Evolutionary conservation across 2,888 invertebrate species (phyloP).

Genomic region (Malacosoma neustria): DNA sequence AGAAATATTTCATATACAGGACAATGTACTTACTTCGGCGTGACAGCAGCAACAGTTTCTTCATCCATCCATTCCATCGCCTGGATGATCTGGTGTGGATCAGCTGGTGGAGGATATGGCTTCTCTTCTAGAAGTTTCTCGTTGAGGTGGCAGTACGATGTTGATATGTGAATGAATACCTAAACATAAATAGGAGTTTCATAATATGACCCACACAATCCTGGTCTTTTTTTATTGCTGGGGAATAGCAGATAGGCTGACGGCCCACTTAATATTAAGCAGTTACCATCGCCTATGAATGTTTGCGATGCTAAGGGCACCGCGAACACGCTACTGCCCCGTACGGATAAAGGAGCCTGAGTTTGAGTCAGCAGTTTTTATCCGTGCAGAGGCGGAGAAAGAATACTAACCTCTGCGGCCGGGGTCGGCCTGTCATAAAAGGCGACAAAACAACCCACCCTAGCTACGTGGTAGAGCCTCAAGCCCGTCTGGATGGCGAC

Average conservation of each 20-base stretch:
- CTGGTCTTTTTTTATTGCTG: too few relatives aligned
- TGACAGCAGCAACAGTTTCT: conserved; percentile 62
- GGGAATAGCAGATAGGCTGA: not conserved
- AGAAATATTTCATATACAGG: too few relatives aligned
- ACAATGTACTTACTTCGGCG: conserved; percentile 50
- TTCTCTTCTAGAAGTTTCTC: conserved; percentile 87
- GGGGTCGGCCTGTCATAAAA: too few relatives aligned
- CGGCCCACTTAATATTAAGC: not conserved
- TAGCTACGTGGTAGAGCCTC: too few relatives aligned
- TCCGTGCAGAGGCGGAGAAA: too few relatives aligned
- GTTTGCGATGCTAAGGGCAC: not conserved
- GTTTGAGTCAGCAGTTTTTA: too few relatives aligned
- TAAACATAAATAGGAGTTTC: conserved; percentile 36
- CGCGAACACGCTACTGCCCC: not conserved
- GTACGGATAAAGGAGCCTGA: too few relatives aligned
- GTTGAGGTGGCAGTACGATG: conserved; percentile 93
- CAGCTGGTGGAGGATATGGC: conserved; percentile 88
- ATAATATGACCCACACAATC: too few relatives aligned
- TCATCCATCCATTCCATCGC: conserved; percentile 87
- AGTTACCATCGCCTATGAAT: not conserved
- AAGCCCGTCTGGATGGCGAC: too few relatives aligned
- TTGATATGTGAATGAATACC: conserved; percentile 88
- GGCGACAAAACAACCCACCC: too few relatives aligned
- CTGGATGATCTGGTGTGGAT: conserved; percentile 84
- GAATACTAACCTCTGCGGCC: too few relatives aligned